Percentiles rank a stretch among this genome's conserved stretches.
Conservation (phyloP, 2,113 vertebrate genomes). For the Aspiorhynchus laticeps region DNA sequence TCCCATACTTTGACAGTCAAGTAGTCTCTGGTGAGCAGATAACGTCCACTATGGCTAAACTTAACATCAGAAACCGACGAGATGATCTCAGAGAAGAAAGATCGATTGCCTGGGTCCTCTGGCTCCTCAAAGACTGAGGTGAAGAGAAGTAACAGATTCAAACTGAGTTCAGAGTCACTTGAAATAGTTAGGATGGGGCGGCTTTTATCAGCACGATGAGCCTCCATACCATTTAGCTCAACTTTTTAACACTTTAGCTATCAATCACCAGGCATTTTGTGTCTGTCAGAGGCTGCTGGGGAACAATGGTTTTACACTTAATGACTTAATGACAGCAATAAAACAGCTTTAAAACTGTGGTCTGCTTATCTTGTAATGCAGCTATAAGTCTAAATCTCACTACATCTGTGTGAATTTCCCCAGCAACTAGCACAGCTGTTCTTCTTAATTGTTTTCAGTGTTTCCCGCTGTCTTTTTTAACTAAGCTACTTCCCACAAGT, state of each 20-base stretch:
- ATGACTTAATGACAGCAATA: background rate
- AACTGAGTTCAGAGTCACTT: background rate
- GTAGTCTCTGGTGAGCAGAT: constrained; percentile 79
- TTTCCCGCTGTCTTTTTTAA: background rate
- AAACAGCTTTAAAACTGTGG: background rate
- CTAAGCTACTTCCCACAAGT: background rate
- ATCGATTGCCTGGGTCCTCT: constrained; percentile 77
- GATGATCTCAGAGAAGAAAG: constrained; percentile 80
- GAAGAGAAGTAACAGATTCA: constrained; percentile 22
- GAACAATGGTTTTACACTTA: background rate
- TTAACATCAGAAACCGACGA: constrained; percentile 80
- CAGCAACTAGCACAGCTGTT: background rate
- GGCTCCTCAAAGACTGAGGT: constrained; percentile 77
- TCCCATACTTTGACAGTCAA: constrained; percentile 81
- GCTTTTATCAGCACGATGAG: background rate
- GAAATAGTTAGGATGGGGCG: background rate
- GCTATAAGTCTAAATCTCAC: background rate
- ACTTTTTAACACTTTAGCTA: background rate
- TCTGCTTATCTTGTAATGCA: background rate
- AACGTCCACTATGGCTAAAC: constrained; percentile 79
- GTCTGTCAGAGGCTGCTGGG: background rate
- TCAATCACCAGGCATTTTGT: background rate
- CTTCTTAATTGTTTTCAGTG: constrained; percentile 2
- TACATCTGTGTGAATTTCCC: constrained; percentile 8
- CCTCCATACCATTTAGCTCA: background rate